Conservation (phyloP, 2,797 vertebrate genomes). For the Sebastes steindachneri region DNA sequence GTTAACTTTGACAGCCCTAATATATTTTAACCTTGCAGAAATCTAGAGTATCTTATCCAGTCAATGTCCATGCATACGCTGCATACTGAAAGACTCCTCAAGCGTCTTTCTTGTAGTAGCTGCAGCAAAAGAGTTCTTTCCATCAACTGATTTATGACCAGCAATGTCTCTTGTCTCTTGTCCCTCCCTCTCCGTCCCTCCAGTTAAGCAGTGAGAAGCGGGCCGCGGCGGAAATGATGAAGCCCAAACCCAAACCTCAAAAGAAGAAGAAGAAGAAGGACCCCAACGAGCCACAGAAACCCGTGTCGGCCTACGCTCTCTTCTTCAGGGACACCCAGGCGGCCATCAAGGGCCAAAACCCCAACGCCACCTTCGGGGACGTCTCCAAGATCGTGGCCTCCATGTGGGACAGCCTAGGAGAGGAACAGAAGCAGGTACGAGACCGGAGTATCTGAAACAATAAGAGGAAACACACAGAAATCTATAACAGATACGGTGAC, state of each 20-base stretch:
- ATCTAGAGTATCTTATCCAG: background rate
- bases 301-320: slow-evolving; percentile 96
- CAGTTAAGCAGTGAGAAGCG: slow-evolving; percentile 95
- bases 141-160: slow-evolving; percentile 37
- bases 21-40: slow-evolving; percentile 5
- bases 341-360: slow-evolving; percentile 97
- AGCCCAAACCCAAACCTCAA: slow-evolving; percentile 95
- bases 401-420: slow-evolving; percentile 98
- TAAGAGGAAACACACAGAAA: background rate
- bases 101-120: background rate
- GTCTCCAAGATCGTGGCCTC: slow-evolving; percentile 99
- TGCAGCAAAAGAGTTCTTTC: slow-evolving; percentile 15
- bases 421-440: slow-evolving; percentile 96
- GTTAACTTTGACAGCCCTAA: no score
- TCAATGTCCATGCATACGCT: fast-evolving
- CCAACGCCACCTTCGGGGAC: slow-evolving; percentile 96
- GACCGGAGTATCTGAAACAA: background rate
- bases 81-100: slow-evolving; percentile 1
- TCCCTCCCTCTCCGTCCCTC: slow-evolving; percentile 15
- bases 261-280: slow-evolving; percentile 99
- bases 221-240: slow-evolving; percentile 92
- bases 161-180: slow-evolving; percentile 2
- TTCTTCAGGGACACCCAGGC: slow-evolving; percentile 99
- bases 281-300: slow-evolving; percentile 97
- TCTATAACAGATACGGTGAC: background rate